Conservation (phyloP, 1,140 invertebrate species). For the Hyphantria cunea region DNA sequence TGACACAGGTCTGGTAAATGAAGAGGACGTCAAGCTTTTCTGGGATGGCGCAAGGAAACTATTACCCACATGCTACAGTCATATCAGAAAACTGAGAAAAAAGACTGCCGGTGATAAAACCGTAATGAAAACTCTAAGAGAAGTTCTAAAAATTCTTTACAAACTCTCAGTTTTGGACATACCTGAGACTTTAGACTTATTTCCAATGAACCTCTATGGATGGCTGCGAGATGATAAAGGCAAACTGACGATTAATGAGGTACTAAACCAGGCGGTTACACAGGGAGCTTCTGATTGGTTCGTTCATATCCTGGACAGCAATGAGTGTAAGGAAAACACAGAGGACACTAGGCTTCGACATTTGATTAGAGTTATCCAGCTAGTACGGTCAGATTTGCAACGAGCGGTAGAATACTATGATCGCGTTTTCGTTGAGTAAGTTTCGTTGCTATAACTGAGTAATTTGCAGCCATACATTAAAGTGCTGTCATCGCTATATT, state of each 20-base stretch:
- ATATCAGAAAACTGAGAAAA: conserved; percentile 88
- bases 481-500: conserved; percentile 9
- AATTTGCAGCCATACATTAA: conserved; percentile 6
- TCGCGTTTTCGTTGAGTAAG: conserved; percentile 90
- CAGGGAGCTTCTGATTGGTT: conserved; percentile 91
- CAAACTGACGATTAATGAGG: conserved; percentile 83
- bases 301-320: conserved; percentile 87
- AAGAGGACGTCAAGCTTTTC: conserved; percentile 89
- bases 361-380: conserved; percentile 91
- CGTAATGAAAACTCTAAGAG: conserved; percentile 84
- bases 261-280: conserved; percentile 85
- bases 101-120: conserved; percentile 87
- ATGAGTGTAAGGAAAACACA: conserved; percentile 82
- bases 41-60: conserved; percentile 90
- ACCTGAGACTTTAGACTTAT: conserved; percentile 85
- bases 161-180: conserved; percentile 83
- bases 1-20: conserved; percentile 78
- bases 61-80: conserved; percentile 88
- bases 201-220: conserved; percentile 86
- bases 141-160: conserved; percentile 87
- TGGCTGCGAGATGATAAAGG: conserved; percentile 82
- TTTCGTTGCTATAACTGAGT: conserved; percentile 38
- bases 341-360: conserved; percentile 87
- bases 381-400: conserved; percentile 91
- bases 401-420: conserved; percentile 91